Base-by-base conservation (phyloP, 2,888 invertebrate genomes). In the Gnatocerus cornutus region DNA sequence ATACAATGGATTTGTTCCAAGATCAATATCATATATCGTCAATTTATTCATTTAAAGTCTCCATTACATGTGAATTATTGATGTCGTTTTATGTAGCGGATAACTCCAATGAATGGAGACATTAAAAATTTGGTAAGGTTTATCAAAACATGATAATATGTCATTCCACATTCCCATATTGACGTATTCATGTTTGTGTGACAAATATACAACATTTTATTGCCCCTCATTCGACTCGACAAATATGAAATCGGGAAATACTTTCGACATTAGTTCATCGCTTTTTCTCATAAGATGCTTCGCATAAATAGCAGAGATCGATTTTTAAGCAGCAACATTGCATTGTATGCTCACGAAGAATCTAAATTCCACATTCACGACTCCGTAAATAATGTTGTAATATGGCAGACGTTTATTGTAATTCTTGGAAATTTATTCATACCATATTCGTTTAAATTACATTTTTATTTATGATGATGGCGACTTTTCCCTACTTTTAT, bases 391-490 rank as follows among this genome's bases (percentile, higher is more conserved):
- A 16, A 43, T 12, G 14, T 12, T 43, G 43, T 43, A 9, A 43
- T 13, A 43, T 21, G 21, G 8, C 12, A 14, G 21, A 14, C 21
- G 13, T 46, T 46, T 46, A 46, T 27, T 46, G 46, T 46, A 46
- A 46, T 46, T 21, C 46, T 46, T 46, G 46, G 46, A 46, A 46
- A 46, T 46, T 16, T 46, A 46, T 46, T 46, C 46, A 14, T 27
- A 14, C 46, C 46, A 46, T 46, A 46, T 46, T 46, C 46, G 46
- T 46, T 43, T 46, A 10, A 46, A 46, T 46, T 46, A 46, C 27
- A 8, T 9, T 46, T 46, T 46, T 46, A 41, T 41, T 41, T 46
- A 46, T 46, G n/a, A 46, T 16, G 46, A 46, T 46, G 46, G 2
- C n/a, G 27, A 46, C 16, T 21, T n/a, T 46, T 46, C 13, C 13